Evolutionary conservation across 2,797 vertebrate genomes (phyloP).

Genomic region (Rhinatrema bivittatum): DNA sequence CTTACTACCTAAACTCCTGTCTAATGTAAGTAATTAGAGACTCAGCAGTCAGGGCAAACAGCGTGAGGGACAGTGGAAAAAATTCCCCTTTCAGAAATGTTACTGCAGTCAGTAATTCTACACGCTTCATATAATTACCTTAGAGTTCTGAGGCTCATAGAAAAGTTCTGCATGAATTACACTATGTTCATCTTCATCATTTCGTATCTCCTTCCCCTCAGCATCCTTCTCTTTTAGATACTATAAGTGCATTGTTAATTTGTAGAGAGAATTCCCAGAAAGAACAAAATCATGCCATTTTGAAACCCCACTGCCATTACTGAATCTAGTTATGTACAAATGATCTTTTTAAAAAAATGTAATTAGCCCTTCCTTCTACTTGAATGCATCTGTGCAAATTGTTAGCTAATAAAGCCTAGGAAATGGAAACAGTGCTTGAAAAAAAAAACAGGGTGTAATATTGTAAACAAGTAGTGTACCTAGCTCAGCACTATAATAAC

Average conservation of each 20-base stretch:
- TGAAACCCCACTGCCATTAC: constrained; percentile 26
- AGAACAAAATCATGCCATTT: constrained; percentile 11
- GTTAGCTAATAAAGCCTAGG: constrained; percentile 46
- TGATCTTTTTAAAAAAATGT: constrained; percentile 31
- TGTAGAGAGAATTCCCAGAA: constrained; percentile 16
- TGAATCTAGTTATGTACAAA: constrained; percentile 40
- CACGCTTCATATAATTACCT: no score
- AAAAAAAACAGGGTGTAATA: constrained; percentile 46
- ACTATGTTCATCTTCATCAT: no score
- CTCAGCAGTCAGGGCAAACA: no score
- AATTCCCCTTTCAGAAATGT: no score
- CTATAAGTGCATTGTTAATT: constrained; percentile 10
- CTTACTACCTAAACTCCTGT: no score
- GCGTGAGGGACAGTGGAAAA: no score
- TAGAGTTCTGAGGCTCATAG: no score
- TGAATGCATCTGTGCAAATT: constrained; percentile 36
- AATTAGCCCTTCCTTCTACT: constrained; percentile 49
- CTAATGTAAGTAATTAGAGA: no score
- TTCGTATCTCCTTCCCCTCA: no score
- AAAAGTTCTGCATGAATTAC: no score
- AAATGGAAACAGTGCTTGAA: constrained; percentile 37
- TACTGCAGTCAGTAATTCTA: no score
- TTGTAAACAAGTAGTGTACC: constrained; percentile 36
- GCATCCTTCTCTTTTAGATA: constrained; percentile 1
- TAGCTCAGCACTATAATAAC: constrained; percentile 42